Conservation (phyloP, 2,113 vertebrate genomes). For the Recurvirostra avosetta region DNA sequence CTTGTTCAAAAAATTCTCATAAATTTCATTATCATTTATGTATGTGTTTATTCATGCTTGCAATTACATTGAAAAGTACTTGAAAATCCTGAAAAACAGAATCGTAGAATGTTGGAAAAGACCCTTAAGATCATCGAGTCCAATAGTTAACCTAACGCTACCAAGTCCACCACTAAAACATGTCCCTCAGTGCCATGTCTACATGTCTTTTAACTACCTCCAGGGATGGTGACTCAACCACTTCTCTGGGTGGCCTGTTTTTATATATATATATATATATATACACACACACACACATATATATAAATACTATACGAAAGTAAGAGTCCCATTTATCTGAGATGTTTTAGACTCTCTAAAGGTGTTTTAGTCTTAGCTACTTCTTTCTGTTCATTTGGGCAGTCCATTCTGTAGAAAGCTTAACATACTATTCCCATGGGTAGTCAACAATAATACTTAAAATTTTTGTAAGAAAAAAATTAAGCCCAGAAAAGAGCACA, state of each 20-base stretch:
- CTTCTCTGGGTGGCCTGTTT: neutral
- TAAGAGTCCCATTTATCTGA: neutral
- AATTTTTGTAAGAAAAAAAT: neutral
- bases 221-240: neutral
- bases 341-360: neutral
- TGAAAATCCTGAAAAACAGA: neutral
- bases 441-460: neutral
- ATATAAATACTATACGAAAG: neutral
- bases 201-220: neutral
- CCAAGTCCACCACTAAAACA: neutral
- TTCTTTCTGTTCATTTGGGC: neutral
- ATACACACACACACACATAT: too few relatives aligned
- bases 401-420: neutral
- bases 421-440: neutral
- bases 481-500: neutral
- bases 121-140: neutral
- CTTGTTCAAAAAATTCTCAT: neutral
- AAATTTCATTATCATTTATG: neutral
- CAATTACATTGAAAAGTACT: neutral
- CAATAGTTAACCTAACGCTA: fast-evolving
- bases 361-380: neutral
- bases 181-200: neutral
- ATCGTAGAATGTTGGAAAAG: neutral
- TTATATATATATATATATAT: neutral
- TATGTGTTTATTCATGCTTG: neutral